Percentiles rank a stretch among this genome's conserved stretches.
Conservation (phyloP, 1,140 invertebrate genomes). For the Brachionus asplanchnoidis region DNA sequence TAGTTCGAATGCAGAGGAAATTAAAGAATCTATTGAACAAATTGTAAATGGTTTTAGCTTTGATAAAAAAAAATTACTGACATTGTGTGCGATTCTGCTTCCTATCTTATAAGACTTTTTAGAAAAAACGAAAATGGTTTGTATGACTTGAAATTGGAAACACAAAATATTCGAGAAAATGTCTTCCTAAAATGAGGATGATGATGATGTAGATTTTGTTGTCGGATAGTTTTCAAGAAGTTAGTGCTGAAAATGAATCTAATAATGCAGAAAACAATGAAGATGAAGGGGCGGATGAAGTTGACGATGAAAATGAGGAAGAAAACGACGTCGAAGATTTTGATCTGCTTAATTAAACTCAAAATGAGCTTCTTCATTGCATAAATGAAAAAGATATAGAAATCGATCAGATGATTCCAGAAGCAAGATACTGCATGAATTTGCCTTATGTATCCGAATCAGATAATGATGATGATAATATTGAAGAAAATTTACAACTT, state of each 20-base stretch:
- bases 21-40: neutral
- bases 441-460: neutral
- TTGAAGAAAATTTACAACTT: neutral
- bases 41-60: neutral
- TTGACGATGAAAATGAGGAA: neutral
- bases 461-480: neutral
- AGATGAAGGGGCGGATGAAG: neutral
- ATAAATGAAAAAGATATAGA: neutral
- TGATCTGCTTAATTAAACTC: neutral
- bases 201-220: neutral
- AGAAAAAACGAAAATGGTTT: neutral
- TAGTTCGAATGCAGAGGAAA: neutral
- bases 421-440: neutral
- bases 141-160: slow-evolving; percentile 42
- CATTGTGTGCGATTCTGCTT: no score
- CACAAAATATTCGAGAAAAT: slow-evolving; percentile 87
- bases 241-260: neutral
- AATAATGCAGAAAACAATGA: neutral
- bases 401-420: neutral
- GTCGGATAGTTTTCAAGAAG: neutral
- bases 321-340: neutral
- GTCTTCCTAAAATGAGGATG: slow-evolving; percentile 85
- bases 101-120: no score
- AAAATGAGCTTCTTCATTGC: neutral
- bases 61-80: no score